Evolutionary conservation across 2,797 vertebrate species (phyloP).

Genomic region (Margarornis squamiger): DNA sequence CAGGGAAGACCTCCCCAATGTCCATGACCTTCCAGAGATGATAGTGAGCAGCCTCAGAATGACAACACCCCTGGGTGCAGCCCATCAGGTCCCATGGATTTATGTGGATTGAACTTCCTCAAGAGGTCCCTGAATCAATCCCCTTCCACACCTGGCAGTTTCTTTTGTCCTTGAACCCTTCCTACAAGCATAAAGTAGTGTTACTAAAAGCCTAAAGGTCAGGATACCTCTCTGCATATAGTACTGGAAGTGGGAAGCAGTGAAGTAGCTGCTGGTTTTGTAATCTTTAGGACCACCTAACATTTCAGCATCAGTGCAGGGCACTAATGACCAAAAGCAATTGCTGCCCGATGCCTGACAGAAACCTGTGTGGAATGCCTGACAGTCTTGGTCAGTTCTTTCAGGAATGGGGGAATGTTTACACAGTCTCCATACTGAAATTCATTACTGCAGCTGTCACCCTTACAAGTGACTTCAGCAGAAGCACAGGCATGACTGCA

Average conservation of each 20-base stretch:
- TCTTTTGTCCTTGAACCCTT: neutral
- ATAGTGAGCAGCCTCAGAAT: neutral
- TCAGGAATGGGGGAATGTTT: neutral
- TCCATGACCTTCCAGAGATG: neutral
- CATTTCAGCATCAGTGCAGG: neutral
- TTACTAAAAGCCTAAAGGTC: neutral
- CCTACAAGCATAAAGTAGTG: neutral
- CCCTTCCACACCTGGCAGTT: neutral
- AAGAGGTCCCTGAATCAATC: neutral
- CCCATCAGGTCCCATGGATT: neutral
- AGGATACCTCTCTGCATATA: neutral
- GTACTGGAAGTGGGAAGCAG: neutral
- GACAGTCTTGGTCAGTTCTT: neutral
- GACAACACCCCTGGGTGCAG: neutral
- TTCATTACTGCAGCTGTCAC: neutral
- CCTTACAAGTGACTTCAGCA: neutral
- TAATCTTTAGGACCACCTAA: neutral
- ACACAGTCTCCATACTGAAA: neutral
- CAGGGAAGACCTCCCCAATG: neutral
- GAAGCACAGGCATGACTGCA: neutral
- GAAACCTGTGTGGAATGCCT: neutral
- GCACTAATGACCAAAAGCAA: neutral
- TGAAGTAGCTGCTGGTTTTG: neutral
- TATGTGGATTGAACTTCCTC: neutral
- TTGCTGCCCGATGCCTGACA: neutral